A percentile compares a stretch with the other conserved stretches of the same genome.
phyloP scores from a whole-genome alignment of 1,140 invertebrate genomes.

The Zaprionus inermis region DNA sequence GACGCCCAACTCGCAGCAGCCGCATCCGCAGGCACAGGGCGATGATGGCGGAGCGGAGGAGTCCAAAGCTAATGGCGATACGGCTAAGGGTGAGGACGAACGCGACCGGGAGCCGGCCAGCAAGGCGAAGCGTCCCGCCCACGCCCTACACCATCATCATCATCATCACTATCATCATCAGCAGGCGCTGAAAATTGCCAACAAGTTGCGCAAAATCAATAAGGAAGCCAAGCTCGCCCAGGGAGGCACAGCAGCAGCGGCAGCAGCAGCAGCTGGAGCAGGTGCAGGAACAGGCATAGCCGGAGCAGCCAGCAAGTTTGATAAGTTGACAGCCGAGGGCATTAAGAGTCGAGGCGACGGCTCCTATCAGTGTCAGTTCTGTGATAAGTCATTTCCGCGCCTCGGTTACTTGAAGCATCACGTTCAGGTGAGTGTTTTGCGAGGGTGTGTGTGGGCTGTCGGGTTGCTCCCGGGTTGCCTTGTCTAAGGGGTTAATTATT shows the following conservation, averaged over 20 bases:
- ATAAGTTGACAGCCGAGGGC: conserved; percentile 83
- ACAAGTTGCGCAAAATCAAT: conserved; percentile 83
- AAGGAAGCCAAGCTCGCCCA: conserved; percentile 61
- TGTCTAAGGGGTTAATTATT: conserved; percentile 47
- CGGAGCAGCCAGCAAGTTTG: conserved; percentile 70
- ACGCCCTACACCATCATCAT: conserved; percentile 69
- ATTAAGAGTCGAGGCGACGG: conserved; percentile 81
- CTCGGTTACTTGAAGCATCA: conserved; percentile 95
- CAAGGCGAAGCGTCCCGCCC: conserved; percentile 53
- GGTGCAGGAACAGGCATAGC: conserved; percentile 18
- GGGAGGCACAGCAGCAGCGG: conserved; percentile 6
- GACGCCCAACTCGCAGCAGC: conserved; percentile 75
- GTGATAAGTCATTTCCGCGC: conserved; percentile 94
- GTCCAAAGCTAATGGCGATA: conserved; percentile 7
- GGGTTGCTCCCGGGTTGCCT: background rate
- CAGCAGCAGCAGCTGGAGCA: conserved; percentile 19
- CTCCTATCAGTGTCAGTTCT: conserved; percentile 95
- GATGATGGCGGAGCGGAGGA: conserved; percentile 8
- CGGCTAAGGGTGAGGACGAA: background rate
- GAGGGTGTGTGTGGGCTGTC: no score
- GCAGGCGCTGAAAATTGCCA: conserved; percentile 76
- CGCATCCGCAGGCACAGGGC: conserved; percentile 16
- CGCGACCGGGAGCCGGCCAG: conserved; percentile 26
- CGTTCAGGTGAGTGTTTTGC: conserved; percentile 90
- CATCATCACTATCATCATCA: conserved; percentile 78